Percentiles rank a stretch among this genome's conserved stretches.
Conservation (phyloP, 2,113 vertebrate species). For the Chrysochloris asiatica region DNA sequence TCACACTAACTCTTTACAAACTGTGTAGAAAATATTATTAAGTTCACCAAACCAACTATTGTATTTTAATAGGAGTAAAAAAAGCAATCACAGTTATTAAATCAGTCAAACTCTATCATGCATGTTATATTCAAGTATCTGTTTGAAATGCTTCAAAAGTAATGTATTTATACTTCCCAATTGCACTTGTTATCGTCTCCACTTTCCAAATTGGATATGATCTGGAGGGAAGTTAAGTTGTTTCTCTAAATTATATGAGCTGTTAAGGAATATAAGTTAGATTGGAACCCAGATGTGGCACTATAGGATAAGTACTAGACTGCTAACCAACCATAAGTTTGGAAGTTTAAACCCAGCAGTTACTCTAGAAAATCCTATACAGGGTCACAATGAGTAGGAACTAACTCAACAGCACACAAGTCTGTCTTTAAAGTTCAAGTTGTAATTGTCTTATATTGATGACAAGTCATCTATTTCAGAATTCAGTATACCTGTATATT, state of each 20-base stretch:
- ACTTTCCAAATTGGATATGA: conserved; percentile 16
- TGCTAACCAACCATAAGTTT: too few species aligned
- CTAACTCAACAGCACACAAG: too few species aligned
- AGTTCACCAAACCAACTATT: background rate
- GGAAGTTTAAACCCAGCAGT: too few species aligned
- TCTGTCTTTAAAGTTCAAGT: background rate
- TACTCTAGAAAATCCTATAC: too few species aligned
- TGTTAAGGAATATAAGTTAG: background rate
- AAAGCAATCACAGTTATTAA: conserved; percentile 24
- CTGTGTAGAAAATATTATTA: background rate
- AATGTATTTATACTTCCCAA: background rate
- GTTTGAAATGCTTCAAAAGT: background rate
- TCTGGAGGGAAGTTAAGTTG: background rate
- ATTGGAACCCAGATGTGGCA: background rate
- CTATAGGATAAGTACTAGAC: too few species aligned
- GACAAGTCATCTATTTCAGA: background rate
- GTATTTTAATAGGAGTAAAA: conserved; percentile 1
- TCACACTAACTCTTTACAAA: background rate
- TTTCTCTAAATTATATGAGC: background rate
- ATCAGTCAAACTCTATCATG: background rate
- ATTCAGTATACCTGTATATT: background rate
- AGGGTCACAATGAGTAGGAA: too few species aligned
- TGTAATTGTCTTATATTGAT: background rate
- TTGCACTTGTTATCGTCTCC: background rate
- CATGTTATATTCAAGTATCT: conserved; percentile 11